Conservation (phyloP, 2,888 invertebrate species). For the Miltochrista miniata region DNA sequence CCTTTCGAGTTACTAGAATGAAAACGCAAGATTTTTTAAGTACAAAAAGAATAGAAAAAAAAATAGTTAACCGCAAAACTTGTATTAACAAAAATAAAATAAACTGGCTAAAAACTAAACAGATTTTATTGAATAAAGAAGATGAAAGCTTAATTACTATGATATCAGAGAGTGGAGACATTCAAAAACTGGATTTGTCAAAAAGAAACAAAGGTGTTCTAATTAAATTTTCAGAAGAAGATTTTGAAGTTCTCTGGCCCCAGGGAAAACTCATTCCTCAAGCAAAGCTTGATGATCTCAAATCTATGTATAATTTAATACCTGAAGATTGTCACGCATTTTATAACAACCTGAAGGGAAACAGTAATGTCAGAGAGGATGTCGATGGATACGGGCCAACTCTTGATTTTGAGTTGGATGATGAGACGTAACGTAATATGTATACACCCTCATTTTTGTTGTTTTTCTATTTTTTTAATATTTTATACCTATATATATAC, state of each 20-base stretch:
- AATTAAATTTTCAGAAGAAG: conserved; percentile 11
- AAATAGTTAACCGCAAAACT: conserved; percentile 13
- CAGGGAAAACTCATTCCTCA: conserved; percentile 17
- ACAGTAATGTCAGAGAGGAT: background rate
- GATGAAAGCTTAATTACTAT: conserved; percentile 9
- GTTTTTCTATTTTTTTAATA: conserved; percentile 1
- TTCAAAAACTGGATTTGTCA: conserved; percentile 9
- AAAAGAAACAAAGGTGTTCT: conserved; percentile 7
- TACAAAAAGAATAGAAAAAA: background rate
- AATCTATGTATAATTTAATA: conserved; percentile 12
- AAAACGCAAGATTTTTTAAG: conserved; percentile 11
- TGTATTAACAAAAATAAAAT: too few relatives aligned
- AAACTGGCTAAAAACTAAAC: conserved; percentile 11
- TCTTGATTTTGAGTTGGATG: conserved; percentile 4
- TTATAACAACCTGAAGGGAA: conserved; percentile 4
- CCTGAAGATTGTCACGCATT: conserved; percentile 10
- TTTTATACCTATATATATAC: too few relatives aligned
- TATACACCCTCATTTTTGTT: conserved; percentile 1
- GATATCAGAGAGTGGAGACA: conserved; percentile 9
- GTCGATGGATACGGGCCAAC: conserved; percentile 3
- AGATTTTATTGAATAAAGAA: conserved; percentile 8
- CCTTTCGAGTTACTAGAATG: conserved; percentile 12
- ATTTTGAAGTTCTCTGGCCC: conserved; percentile 11
- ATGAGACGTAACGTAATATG: background rate
- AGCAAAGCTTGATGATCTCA: conserved; percentile 14